A percentile compares a stretch with the other conserved stretches of the same genome.
Conservation (phyloP, 1,140 invertebrate genomes). For the Penaeus vannamei region DNA sequence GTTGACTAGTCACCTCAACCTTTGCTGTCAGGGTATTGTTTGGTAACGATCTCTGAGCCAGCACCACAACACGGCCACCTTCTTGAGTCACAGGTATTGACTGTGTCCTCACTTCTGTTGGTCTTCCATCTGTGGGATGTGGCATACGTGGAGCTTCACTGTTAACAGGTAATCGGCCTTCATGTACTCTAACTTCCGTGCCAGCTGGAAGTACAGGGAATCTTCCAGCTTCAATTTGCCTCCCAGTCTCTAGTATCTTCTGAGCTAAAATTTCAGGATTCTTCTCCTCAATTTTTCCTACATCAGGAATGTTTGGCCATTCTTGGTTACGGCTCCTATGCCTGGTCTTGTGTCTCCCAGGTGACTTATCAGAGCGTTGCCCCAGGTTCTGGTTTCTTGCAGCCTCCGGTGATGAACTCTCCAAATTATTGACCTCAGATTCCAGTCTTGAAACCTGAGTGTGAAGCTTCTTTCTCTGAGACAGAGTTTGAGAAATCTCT, state of each 20-base stretch:
- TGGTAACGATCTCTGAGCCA: constrained; percentile 31
- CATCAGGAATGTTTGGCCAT: constrained; percentile 90
- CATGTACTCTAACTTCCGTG: constrained; percentile 57
- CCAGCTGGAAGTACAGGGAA: constrained; percentile 67
- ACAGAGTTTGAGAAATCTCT: constrained; percentile 86
- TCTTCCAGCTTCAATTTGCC: constrained; percentile 71
- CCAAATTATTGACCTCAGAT: constrained; percentile 82
- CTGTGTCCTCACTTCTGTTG: not conserved
- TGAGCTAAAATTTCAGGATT: constrained; percentile 90
- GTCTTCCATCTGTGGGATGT: constrained; percentile 2
- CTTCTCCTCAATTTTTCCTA: constrained; percentile 91
- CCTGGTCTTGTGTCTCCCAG: constrained; percentile 66
- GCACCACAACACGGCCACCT: constrained; percentile 26
- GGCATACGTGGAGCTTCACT: not conserved
- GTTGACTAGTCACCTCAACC: constrained; percentile 35
- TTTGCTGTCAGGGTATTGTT: constrained; percentile 32
- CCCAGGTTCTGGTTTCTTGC: constrained; percentile 10
- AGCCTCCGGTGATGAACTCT: constrained; percentile 73
- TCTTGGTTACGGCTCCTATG: constrained; percentile 83
- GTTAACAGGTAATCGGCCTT: not conserved
- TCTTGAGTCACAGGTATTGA: not conserved
- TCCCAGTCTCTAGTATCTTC: constrained; percentile 89
- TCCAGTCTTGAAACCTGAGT: constrained; percentile 83
- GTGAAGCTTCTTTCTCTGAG: constrained; percentile 85
- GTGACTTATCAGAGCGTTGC: constrained; percentile 62